phyloP scores from a whole-genome alignment of 2,113 vertebrate species.

The Pollimyrus isidori region DNA sequence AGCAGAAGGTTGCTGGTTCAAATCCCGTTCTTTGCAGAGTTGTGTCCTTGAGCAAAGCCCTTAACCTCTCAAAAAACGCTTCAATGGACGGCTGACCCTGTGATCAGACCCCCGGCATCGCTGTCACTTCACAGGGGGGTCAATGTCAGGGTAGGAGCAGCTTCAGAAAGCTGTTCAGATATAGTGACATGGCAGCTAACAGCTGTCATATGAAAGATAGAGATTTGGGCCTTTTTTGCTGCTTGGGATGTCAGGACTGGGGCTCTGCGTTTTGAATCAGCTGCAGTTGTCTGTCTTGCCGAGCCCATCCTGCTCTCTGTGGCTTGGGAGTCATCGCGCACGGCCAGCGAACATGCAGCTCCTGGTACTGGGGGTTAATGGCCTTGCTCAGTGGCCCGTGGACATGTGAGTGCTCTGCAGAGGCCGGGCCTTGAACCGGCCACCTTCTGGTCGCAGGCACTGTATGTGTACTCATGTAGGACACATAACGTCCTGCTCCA shows the following conservation, averaged over 20 bases:
- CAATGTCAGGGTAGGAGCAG: neutral
- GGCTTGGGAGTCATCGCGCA: no score
- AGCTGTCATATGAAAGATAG: neutral
- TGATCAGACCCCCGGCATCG: neutral
- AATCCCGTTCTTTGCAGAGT: neutral
- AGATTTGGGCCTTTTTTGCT: neutral
- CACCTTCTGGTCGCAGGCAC: no score
- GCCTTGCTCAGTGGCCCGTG: no score
- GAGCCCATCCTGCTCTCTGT: no score
- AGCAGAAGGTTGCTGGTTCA: neutral
- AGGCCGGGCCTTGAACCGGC: no score
- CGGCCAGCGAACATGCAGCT: no score
- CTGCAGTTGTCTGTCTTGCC: neutral
- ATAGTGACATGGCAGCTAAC: neutral
- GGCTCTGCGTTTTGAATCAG: neutral
- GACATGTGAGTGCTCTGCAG: no score
- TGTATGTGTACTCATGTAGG: neutral
- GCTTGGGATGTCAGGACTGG: neutral
- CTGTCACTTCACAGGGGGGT: neutral
- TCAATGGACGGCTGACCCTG: neutral
- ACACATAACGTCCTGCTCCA: neutral
- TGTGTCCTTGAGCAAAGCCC: neutral
- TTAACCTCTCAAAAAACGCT: no score
- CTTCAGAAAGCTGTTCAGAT: neutral
- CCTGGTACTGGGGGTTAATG: no score